Conservation (phyloP, 2,888 invertebrate species). For the Drosophila setosimentum region DNA sequence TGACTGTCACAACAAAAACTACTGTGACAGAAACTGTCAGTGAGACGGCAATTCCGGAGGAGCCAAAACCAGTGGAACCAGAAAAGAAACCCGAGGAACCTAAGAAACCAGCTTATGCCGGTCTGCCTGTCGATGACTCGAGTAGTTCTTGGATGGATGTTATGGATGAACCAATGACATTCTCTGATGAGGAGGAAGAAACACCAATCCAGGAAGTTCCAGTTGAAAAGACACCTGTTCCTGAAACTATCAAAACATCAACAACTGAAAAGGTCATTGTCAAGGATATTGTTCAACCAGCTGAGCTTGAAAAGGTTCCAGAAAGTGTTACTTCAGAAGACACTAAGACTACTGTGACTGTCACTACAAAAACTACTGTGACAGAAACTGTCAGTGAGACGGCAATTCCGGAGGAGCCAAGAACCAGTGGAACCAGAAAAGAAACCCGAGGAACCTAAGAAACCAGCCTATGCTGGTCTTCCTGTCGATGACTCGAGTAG, state of each 20-base stretch:
- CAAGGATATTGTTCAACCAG: conserved; percentile 2
- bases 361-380: conserved; percentile 33
- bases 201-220: conserved; percentile 1
- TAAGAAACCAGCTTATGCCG: conserved; percentile 17
- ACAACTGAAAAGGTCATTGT: conserved; percentile 4
- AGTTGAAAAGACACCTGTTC: neutral
- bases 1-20: conserved; percentile 36
- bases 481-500: conserved; percentile 23
- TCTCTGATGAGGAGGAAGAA: conserved; percentile 63
- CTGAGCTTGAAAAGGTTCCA: conserved; percentile 33
- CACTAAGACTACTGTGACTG: conserved; percentile 19
- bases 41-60: too few species aligned
- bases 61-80: neutral
- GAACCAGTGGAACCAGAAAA: neutral
- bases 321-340: conserved; percentile 9
- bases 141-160: conserved; percentile 77
- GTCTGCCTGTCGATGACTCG: conserved; percentile 19
- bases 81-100: too few species aligned
- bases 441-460: too few species aligned
- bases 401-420: conserved; percentile 18
- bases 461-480: conserved; percentile 22
- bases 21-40: conserved; percentile 18
- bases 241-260: neutral
- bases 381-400: conserved; percentile 19
- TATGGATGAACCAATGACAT: conserved; percentile 80